Evolutionary conservation across 2,888 invertebrate species (phyloP), one percentile per base, ranked within the genome.

Genomic region (Melanchra persicariae): DNA sequence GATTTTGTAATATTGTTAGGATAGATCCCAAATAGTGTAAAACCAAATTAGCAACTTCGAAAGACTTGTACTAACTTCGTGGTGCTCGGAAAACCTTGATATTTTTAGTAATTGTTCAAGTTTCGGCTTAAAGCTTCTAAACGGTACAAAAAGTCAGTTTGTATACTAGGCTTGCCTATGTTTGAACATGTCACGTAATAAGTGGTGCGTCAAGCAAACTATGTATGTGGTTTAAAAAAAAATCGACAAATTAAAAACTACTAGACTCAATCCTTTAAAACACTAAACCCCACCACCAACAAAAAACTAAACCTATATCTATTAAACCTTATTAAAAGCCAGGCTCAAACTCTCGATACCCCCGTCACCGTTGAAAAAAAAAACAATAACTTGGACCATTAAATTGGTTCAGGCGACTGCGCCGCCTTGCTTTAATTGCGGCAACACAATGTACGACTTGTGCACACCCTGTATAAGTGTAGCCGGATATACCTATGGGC

Each of bases 341-440:
- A 68, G 64, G 51, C 60, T 74, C 67, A 66, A 72, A 74, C 79
- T 84, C 81, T 85, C 86, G 82, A 83, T 80, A 82, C 77, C 72
- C 74, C 65, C 69, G 52, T 78, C 71, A 54, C 62, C 74, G 87
- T 87, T 88, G 87, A 64, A 51, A 79, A 90, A 93, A 90, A 92
- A 94, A 94, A 95, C 95, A 95, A 95, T 94, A 93, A 93, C 89
- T 88, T 89, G 88, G 87, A 72, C 94, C 95, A 95, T 95, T 95
- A 95, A 95, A 95, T 93, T 94, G 90, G 89, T 91, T 91, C 95
- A 94, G 92, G 87, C 88, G 87, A 93, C 87, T 93, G 95, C 85
- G 83, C 87, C 92, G 90, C 86, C 87, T 85, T 87, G 76, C 74
- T 68, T 89, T 95, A 95, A 95, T 95, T 95, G 94, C 92, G 77